Conservation (phyloP, 2,888 invertebrate species). For the Phytoseiulus persimilis region DNA sequence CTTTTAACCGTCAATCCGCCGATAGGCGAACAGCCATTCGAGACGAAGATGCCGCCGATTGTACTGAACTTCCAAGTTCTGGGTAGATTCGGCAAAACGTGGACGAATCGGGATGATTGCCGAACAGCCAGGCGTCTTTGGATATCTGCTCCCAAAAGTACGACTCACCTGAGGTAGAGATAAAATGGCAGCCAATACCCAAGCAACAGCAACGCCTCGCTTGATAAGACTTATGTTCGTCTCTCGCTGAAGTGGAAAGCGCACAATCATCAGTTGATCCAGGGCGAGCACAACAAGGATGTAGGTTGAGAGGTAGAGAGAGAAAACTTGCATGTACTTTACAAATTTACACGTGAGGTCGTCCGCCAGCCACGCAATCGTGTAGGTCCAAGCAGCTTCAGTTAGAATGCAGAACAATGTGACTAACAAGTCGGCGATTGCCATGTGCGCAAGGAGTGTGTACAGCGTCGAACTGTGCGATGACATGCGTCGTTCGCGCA, state of each 20-base stretch:
- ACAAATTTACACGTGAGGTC: slow-evolving; percentile 68
- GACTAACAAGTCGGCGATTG: slow-evolving; percentile 70
- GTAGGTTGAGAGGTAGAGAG: slow-evolving; percentile 71
- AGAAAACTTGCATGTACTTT: slow-evolving; percentile 72
- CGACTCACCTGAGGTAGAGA: slow-evolving; percentile 69
- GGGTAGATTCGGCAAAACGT: too few relatives aligned
- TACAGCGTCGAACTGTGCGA: slow-evolving; percentile 54
- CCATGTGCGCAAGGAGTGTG: slow-evolving; percentile 69
- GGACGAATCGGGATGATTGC: too few relatives aligned
- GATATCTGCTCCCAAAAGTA: too few relatives aligned
- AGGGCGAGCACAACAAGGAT: slow-evolving; percentile 71
- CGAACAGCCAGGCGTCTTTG: too few relatives aligned
- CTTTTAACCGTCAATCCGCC: too few relatives aligned
- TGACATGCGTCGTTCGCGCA: slow-evolving; percentile 31
- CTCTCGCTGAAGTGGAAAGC: slow-evolving; percentile 65
- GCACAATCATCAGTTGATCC: slow-evolving; percentile 66
- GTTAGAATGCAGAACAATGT: slow-evolving; percentile 71
- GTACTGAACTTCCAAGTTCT: too few relatives aligned
- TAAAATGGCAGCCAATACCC: slow-evolving; percentile 64
- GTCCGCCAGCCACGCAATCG: slow-evolving; percentile 71
- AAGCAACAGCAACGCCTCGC: slow-evolving; percentile 62
- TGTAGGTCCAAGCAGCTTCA: slow-evolving; percentile 68
- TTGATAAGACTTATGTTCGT: slow-evolving; percentile 61
- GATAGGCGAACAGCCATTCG: too few relatives aligned
- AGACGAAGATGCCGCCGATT: too few relatives aligned